Percentiles rank a stretch among this genome's conserved stretches.
phyloP scores from a whole-genome alignment of 2,113 vertebrate species.

The Eolophus roseicapilla region DNA sequence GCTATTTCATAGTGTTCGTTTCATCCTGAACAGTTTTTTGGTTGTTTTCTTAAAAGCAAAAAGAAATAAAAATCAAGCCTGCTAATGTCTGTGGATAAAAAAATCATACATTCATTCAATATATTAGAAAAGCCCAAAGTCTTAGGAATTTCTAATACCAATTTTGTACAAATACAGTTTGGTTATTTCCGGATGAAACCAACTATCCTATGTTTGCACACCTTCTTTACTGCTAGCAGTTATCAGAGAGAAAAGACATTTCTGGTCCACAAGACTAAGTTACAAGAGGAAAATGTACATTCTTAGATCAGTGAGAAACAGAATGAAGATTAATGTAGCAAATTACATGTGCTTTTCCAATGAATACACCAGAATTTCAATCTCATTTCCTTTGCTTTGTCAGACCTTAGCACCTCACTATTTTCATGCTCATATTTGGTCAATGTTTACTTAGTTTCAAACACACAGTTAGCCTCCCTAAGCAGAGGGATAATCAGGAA shows the following conservation, averaged over 20 bases:
- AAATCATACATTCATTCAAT: not conserved
- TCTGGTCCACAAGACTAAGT: not conserved
- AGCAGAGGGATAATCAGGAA: not conserved
- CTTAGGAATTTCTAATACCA: not conserved
- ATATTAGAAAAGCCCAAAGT: not conserved
- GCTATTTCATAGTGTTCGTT: not conserved
- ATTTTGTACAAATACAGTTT: not conserved
- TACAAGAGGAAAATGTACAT: not conserved
- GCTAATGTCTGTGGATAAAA: not conserved
- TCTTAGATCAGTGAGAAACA: not conserved
- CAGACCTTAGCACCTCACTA: slow-evolving; percentile 20
- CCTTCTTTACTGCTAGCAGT: not conserved
- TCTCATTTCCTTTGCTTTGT: not conserved
- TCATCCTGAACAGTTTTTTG: not conserved
- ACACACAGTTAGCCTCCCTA: not conserved
- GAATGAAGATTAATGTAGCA: not conserved
- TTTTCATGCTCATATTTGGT: slow-evolving; percentile 57
- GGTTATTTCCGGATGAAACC: not conserved
- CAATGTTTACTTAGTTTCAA: slow-evolving; percentile 43
- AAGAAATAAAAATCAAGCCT: not conserved
- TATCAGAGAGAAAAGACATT: not conserved
- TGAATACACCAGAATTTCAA: not conserved
- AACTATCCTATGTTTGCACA: not conserved
- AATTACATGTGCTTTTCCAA: not conserved
- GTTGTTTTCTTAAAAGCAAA: not conserved